Evolutionary conservation across 1,140 invertebrate species (phyloP), one percentile per base, ranked within the genome.

Genomic region (Neelides sp.): DNA sequence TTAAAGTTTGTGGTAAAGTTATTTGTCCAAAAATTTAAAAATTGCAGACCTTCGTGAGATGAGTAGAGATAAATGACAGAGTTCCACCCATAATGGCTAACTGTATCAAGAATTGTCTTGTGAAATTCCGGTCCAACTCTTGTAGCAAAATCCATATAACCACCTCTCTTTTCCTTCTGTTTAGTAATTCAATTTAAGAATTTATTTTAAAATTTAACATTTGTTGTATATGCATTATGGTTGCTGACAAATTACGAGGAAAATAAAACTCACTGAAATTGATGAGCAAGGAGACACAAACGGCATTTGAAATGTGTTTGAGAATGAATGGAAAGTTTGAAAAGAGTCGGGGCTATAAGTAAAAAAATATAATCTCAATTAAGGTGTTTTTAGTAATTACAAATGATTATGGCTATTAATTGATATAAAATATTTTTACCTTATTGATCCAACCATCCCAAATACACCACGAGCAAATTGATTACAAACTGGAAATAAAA

Each of bases 361-460:
- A 15, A n/a, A n/a, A n/a, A n/a, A n/a, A n/a, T n/a, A n/a, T n/a
- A n/a, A n/a, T n/a, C n/a, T n/a, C n/a, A n/a, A n/a, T n/a, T n/a
- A n/a, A n/a, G n/a, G n/a, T n/a, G n/a, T n/a, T n/a, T n/a, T n/a
- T n/a, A n/a, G n/a, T n/a, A n/a, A n/a, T n/a, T n/a, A n/a, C n/a
- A n/a, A n/a, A n/a, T n/a, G n/a, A n/a, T n/a, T n/a, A n/a, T n/a
- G n/a, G n/a, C n/a, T n/a, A n/a, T n/a, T n/a, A n/a, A n/a, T n/a
- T n/a, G n/a, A n/a, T n/a, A n/a, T n/a, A n/a, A n/a, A n/a, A n/a
- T n/a, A n/a, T n/a, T n/a, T n/a, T n/a, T n/a, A n/a, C n/a, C n/a
- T 84, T 13, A 93, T 68, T 10, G 68, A 65, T 4, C 71, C 74
- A 48, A 76, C 65, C 52, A 76, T 64, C 35, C 72, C 71, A 56